Base-by-base conservation (phyloP, 1,140 invertebrate genomes). In the Drosophila tropicalis region DNA sequence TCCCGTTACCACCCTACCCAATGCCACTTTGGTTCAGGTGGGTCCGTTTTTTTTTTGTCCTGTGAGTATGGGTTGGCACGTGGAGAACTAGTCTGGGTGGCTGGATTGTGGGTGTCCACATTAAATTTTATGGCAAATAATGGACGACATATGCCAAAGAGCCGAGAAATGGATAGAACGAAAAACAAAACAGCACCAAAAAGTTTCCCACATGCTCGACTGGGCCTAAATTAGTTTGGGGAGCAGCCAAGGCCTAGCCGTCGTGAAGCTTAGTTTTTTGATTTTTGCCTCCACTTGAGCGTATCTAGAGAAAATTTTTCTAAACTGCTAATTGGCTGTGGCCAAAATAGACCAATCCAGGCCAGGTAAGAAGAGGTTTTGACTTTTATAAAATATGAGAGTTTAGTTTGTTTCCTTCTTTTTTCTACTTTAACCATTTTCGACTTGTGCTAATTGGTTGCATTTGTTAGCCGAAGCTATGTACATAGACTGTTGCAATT, bases 261-360 rank as follows among this genome's bases (percentile, higher is more conserved):
- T 57, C 32, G 47, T 73, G 70, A 70, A 36, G 34, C 66, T 68
- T 68, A 73, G 61, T 40, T 63, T 75, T 56, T 73, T 62, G 64
- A 67, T 70, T 65, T 67, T 34, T 60, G 51, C n/a, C 29, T 15
- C 10, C 22, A 55, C 12, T 69, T 25, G 41, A 64, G 36, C 34
- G 41, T 55, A 51, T 60, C 25, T 57, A 39, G 61, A 67, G 67
- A 78, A 29, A 82, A 87, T 75, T 89, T 51, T 84, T 68, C 54
- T 81, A 81, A 89, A 73, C 71, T 84, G 80, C 75, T 89, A 89
- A 89, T 89, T 89, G 84, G 84, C 73, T 74, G 68, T 75, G 84
- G 70, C 60, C 54, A 58, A 67, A 56, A 41, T n/a, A 25, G 19
- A 10, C 19, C 54, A 44, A 40, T 15, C 56, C 12, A 54, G 39